Evolutionary conservation across 1,140 invertebrate genomes (phyloP), one percentile per base, ranked within the genome.

Genomic region (Glossosoma conforme): DNA sequence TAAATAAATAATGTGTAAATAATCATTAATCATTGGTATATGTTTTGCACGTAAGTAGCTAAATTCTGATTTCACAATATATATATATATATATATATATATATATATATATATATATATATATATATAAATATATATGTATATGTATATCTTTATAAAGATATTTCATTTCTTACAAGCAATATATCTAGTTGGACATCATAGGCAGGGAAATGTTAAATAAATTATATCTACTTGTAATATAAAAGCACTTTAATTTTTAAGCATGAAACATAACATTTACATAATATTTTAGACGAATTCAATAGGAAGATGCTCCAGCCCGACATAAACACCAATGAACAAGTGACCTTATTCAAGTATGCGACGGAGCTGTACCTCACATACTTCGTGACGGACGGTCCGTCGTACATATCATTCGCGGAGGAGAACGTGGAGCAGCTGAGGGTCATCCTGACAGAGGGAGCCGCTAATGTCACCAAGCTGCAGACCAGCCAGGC

Each of bases 231-330:
- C n/a, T 28, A 28, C n/a, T 28, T 28, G n/a, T 6, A 28, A n/a
- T 8, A 28, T 28, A 28, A 28, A 28, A 28, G 24, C 24, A 28
- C 6, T n/a, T n/a, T n/a, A 28, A 28, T 8, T 28, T 28, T 37
- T 45, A 14, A 10, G 6, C n/a, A n/a, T n/a, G n/a, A n/a, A n/a
- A 43, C 2, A 6, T 45, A 24, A 46, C 19, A 4, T 46, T 22
- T 10, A 18, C 9, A 40, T 49, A 46, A 40, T 69, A 71, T 74
- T 80, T 56, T 65, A 89, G 88, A 91, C 70, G 84, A 86, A 61
- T 88, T 93, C 57, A 92, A 90, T 68, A 82, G 79, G 33, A 79
- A 81, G 47, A 82, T 92, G 55, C 68, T 93, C 53, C 85, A 83
- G 62, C 89, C 91, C 2, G 87, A 92, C 52, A 74, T 91, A 37